Percentiles rank a stretch among this genome's conserved stretches.
These are phyloP conservation scores for Lamellibrachia columna DNA, from an alignment of 2,888 invertebrate species.

Conservation along the genomic window DNA sequence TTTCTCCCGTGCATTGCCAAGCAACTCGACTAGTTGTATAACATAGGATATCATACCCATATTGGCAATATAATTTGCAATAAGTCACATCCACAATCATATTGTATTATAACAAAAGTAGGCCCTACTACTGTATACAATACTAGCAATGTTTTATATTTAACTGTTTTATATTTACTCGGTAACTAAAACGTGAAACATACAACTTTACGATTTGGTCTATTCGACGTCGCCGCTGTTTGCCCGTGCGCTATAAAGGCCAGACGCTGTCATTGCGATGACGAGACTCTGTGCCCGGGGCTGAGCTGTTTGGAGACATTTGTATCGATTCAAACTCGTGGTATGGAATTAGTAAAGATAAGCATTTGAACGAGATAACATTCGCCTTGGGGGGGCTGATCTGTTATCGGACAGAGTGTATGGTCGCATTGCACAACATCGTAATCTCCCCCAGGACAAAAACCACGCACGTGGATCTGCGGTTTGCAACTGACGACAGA, in stretches of 20 bases:
- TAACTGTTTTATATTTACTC: neutral
- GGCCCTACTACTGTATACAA: no score
- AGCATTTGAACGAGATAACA: neutral
- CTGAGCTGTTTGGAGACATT: neutral
- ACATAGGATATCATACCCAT: no score
- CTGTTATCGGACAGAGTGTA: neutral
- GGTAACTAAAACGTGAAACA: neutral
- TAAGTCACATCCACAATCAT: no score
- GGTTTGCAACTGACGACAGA: neutral
- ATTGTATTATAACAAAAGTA: no score
- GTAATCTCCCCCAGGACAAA: neutral
- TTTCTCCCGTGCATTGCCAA: no score
- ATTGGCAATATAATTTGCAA: no score
- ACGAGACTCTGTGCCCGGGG: neutral
- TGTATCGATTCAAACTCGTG: neutral
- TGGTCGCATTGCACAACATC: neutral
- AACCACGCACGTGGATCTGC: neutral
- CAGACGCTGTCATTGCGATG: neutral
- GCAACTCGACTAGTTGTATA: no score
- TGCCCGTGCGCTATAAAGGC: neutral
- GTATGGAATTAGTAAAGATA: neutral
- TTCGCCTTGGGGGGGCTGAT: neutral
- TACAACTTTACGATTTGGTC: neutral
- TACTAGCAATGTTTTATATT: no score
- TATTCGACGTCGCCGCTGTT: neutral